Base-by-base conservation (phyloP, 1,140 invertebrate species). In the Colletes latitarsis region DNA sequence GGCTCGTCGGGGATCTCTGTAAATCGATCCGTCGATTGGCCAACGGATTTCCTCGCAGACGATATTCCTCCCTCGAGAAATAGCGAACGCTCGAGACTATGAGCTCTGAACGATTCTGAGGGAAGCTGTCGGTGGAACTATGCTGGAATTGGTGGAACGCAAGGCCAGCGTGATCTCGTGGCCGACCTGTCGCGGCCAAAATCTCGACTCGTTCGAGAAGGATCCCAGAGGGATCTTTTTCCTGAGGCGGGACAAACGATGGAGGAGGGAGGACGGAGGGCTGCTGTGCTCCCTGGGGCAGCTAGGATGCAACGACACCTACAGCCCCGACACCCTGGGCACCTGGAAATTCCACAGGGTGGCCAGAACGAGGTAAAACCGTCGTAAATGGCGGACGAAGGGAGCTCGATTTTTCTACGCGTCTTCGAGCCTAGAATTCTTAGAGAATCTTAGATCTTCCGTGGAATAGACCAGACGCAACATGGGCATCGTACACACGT, bases 281-380 rank as follows among this genome's bases (percentile, higher is more conserved):
- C 76, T 93, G 39, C 78, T 92, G 4, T 93, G 91, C 73, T 89
- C 91, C 21, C 88, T 93, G 15, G 89, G 90, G 3, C 90, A 90
- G 46, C 71, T 91, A 21, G 84, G 89, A 53, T 92, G 89, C 82
- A 88, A 88, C 75, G 88, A 91, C 55, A 84, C 89, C 69, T 90
- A 92, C 85, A 89, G 82, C 64, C 90, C 91, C 0, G 90, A 92
- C 67, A 92, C 91, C 0, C 57, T 92, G 39, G 92, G 91, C 69
- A 92, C 92, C 4, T 93, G 91, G 92, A 92, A 91, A 71, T 93
- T 91, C 83, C 90, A 92, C 72, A 88, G 88, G 46, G 87, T 90
- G 41, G 77, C 89, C 14, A 88, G 85, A 30, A 52, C 76, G 73
- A 93, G 91, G 91, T 92, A 92, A 89, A 67, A 46, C 14, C 43